phyloP scores from a whole-genome alignment of 2,888 invertebrate species.

The Onchidella celtica region DNA sequence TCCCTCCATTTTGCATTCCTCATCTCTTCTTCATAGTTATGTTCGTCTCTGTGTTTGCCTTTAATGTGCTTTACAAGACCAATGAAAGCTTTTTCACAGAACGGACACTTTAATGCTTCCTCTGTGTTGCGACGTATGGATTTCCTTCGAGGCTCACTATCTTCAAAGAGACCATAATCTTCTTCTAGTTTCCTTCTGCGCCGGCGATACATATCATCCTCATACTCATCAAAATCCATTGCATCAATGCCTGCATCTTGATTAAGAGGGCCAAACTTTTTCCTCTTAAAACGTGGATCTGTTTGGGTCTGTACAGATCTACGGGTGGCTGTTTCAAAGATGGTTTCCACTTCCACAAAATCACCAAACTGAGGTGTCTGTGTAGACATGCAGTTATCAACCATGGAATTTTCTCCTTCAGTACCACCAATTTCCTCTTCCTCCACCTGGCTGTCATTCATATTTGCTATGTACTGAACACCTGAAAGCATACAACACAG shows the following conservation, averaged over 20 bases:
- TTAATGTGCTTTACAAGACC: slow-evolving; percentile 76
- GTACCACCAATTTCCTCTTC: slow-evolving; percentile 28
- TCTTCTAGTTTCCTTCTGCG: slow-evolving; percentile 65
- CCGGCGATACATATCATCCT: slow-evolving; percentile 56
- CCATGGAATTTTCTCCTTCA: slow-evolving; percentile 43
- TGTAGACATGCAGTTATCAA: slow-evolving; percentile 55
- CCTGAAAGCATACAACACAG: neutral
- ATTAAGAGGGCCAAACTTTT: slow-evolving; percentile 72
- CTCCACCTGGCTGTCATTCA: slow-evolving; percentile 47
- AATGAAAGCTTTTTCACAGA: slow-evolving; percentile 76
- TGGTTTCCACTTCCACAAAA: slow-evolving; percentile 74
- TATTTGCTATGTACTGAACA: slow-evolving; percentile 45
- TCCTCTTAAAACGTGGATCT: slow-evolving; percentile 73
- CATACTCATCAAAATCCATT: slow-evolving; percentile 64
- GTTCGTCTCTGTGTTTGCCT: slow-evolving; percentile 74
- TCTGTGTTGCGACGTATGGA: slow-evolving; percentile 73
- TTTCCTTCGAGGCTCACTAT: slow-evolving; percentile 69
- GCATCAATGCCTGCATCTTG: slow-evolving; percentile 65
- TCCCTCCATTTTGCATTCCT: slow-evolving; percentile 76
- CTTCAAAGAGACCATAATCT: slow-evolving; percentile 72
- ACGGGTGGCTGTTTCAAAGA: slow-evolving; percentile 68
- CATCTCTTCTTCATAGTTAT: slow-evolving; percentile 76
- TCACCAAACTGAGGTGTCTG: slow-evolving; percentile 66
- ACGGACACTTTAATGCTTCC: slow-evolving; percentile 76
- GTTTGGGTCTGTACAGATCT: slow-evolving; percentile 75